phyloP scores from a whole-genome alignment of 2,888 invertebrate species.

The Tipula lateralis region DNA sequence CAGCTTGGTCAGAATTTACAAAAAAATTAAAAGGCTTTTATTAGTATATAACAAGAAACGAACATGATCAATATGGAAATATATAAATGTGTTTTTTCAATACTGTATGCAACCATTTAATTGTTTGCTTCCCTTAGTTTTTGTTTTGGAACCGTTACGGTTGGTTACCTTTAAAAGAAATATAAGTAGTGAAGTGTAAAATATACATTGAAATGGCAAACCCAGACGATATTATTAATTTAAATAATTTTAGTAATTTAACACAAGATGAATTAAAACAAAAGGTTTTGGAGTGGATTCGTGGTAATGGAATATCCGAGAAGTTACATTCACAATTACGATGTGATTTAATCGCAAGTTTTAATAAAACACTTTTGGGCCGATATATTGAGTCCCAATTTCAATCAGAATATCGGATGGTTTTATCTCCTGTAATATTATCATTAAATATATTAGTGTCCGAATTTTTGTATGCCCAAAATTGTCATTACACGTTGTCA shows the following conservation, averaged over 20 bases:
- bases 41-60: neutral
- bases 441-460: slow-evolving; percentile 46
- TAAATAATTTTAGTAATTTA: slow-evolving; percentile 40
- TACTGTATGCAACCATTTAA: neutral
- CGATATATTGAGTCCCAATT: slow-evolving; percentile 40
- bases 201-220: neutral
- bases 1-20: neutral
- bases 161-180: neutral
- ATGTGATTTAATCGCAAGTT: slow-evolving; percentile 43
- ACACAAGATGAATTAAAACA: slow-evolving; percentile 44
- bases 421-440: slow-evolving; percentile 42
- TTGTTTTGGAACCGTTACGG: neutral
- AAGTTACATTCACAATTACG: slow-evolving; percentile 44
- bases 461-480: slow-evolving; percentile 46
- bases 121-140: neutral
- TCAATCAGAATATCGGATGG: slow-evolving; percentile 38
- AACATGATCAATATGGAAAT: neutral
- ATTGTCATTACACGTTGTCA: slow-evolving; percentile 46
- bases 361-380: slow-evolving; percentile 44
- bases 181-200: neutral
- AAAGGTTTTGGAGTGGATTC: slow-evolving; percentile 46
- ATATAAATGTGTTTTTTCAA: neutral
- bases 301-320: slow-evolving; percentile 43
- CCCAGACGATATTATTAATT: slow-evolving; percentile 25
- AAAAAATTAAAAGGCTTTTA: no score